Evolutionary conservation across 2,797 vertebrate species (phyloP).

Genomic region (Coregonus sp.): DNA sequence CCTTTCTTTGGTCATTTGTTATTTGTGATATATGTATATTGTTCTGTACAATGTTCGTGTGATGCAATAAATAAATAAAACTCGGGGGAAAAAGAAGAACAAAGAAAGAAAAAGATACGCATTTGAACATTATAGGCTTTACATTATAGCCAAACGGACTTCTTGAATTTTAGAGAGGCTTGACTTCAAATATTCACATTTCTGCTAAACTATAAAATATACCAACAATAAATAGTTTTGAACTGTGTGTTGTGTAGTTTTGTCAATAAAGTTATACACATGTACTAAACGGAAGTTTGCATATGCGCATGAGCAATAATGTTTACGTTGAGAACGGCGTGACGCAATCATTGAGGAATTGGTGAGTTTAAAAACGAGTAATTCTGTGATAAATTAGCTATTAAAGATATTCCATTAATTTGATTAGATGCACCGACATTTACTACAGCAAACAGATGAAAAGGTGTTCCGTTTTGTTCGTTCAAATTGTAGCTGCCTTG

Average conservation of each 20-base stretch:
- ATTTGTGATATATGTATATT: too few species aligned
- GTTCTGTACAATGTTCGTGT: neutral
- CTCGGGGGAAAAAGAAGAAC: neutral
- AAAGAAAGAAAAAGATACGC: neutral
- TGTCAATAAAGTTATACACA: constrained; percentile 49
- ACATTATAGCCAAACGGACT: neutral
- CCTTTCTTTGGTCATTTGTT: neutral
- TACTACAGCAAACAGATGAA: neutral
- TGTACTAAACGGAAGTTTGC: neutral
- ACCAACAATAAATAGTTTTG: neutral
- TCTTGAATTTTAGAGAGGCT: neutral
- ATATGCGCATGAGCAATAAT: neutral
- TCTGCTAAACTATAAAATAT: neutral
- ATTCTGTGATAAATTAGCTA: neutral
- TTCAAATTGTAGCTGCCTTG: neutral
- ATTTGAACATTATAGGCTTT: too few species aligned
- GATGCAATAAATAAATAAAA: neutral
- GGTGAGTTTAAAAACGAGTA: neutral
- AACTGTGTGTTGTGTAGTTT: neutral
- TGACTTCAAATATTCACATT: neutral
- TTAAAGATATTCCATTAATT: neutral
- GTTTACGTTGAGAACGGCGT: constrained; percentile 3
- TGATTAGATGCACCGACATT: neutral
- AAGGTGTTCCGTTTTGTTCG: too few species aligned
- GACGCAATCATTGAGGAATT: neutral